Percentiles rank a stretch among this genome's conserved stretches.
Conservation (phyloP, 2,113 vertebrate genomes). For the Sula dactylatra region DNA sequence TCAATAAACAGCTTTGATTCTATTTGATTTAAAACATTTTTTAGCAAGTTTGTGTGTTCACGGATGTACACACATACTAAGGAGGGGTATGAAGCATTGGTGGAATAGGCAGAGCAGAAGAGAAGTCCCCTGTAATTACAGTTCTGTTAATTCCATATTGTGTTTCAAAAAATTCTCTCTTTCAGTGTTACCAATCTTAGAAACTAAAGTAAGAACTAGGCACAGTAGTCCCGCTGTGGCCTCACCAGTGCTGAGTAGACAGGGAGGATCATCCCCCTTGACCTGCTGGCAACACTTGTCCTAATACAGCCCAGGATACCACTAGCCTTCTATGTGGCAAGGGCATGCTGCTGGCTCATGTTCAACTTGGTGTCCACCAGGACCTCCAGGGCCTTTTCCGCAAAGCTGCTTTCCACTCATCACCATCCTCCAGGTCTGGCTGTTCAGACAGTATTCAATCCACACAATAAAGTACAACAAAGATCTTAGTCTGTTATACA, state of each 20-base stretch:
- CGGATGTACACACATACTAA: too few species aligned
- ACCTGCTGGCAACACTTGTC: not conserved
- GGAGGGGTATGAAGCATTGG: not conserved
- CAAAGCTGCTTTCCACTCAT: not conserved
- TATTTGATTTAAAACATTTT: not conserved
- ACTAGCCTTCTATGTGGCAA: accelerated
- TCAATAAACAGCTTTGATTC: not conserved
- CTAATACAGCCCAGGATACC: not conserved
- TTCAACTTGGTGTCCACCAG: not conserved
- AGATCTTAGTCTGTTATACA: not conserved
- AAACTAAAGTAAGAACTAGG: not conserved
- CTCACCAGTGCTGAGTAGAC: not conserved
- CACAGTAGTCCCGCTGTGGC: not conserved
- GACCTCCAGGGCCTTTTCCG: not conserved
- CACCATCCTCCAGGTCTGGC: not conserved
- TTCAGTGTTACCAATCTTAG: not conserved
- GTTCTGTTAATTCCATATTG: not conserved
- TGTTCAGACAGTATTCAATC: not conserved
- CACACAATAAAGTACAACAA: not conserved
- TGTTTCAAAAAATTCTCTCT: not conserved
- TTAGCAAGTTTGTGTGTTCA: not conserved
- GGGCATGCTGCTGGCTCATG: accelerated
- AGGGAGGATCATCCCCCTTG: not conserved
- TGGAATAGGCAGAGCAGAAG: not conserved
- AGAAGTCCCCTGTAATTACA: not conserved